A percentile compares a stretch with the other conserved stretches of the same genome.
Conservation (phyloP, 35 echinoderm and acorn worm genomes). For the Ophioderma brevispina region DNA sequence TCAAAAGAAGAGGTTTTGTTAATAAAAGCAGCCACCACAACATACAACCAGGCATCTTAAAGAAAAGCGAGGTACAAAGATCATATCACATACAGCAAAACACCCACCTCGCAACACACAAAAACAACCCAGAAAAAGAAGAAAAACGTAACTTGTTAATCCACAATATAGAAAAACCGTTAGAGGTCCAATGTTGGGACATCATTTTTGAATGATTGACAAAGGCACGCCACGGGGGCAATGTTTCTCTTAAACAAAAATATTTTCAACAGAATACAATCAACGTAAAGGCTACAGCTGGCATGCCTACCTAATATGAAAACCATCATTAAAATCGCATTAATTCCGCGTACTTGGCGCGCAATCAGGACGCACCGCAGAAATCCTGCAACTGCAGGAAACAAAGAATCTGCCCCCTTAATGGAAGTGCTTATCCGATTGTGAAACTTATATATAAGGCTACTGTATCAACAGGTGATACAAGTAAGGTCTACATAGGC, state of each 20-base stretch:
- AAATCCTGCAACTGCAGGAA: not conserved
- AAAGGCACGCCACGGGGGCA: slow-evolving; percentile 22
- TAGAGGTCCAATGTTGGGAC: not conserved
- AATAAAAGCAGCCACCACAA: not conserved
- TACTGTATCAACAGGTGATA: not conserved
- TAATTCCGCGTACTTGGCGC: no score
- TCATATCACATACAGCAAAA: not conserved
- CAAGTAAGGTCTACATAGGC: slow-evolving; percentile 7
- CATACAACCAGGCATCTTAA: not conserved
- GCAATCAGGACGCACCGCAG: no score
- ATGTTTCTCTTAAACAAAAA: not conserved
- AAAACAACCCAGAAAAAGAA: not conserved
- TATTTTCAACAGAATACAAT: slow-evolving; percentile 50
- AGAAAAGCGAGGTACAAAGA: not conserved
- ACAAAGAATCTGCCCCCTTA: slow-evolving; percentile 7
- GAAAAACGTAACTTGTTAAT: not conserved
- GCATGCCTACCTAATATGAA: slow-evolving; percentile 19
- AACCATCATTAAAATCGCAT: not conserved
- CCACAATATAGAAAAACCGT: not conserved
- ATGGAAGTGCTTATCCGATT: slow-evolving; percentile 37
- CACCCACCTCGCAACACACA: not conserved
- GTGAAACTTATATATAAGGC: slow-evolving; percentile 9
- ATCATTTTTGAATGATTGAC: slow-evolving; percentile 12
- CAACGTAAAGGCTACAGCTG: slow-evolving; percentile 28
- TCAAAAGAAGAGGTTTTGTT: not conserved